Evolutionary conservation across 2,797 vertebrate species (phyloP).

Genomic region (Acipenser oxyrinchus): DNA sequence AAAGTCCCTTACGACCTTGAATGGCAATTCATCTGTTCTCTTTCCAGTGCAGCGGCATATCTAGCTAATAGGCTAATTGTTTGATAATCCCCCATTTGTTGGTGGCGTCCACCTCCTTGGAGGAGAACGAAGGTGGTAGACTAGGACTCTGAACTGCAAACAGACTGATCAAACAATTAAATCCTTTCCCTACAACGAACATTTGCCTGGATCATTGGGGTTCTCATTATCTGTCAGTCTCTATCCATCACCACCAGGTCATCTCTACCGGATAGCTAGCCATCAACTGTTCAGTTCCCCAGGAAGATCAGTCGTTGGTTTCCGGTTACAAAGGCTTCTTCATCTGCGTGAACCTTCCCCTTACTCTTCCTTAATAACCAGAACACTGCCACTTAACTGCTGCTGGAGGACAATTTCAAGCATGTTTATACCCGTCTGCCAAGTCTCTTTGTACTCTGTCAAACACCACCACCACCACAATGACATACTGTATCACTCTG

Average conservation of each 20-base stretch:
- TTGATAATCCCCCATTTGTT: no score
- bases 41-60: no score
- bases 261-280: slow-evolving; percentile 2
- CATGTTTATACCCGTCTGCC: neutral
- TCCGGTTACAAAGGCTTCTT: neutral
- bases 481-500: no score
- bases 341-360: neutral
- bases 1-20: no score
- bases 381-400: neutral
- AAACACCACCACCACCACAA: no score
- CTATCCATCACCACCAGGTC: slow-evolving; percentile 18
- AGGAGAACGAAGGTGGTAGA: no score
- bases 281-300: slow-evolving; percentile 1
- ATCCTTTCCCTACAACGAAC: neutral
- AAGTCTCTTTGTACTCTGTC: neutral
- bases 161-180: neutral
- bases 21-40: no score
- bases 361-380: neutral
- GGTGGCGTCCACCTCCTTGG: no score
- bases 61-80: no score
- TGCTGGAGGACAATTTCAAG: neutral
- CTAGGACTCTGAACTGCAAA: neutral
- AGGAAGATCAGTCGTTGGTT: slow-evolving; percentile 3
- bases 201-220: neutral
- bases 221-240: neutral